Percentiles rank a stretch among this genome's conserved stretches.
phyloP scores from a whole-genome alignment of 2,797 vertebrate genomes.

The Galaxias olidus region DNA sequence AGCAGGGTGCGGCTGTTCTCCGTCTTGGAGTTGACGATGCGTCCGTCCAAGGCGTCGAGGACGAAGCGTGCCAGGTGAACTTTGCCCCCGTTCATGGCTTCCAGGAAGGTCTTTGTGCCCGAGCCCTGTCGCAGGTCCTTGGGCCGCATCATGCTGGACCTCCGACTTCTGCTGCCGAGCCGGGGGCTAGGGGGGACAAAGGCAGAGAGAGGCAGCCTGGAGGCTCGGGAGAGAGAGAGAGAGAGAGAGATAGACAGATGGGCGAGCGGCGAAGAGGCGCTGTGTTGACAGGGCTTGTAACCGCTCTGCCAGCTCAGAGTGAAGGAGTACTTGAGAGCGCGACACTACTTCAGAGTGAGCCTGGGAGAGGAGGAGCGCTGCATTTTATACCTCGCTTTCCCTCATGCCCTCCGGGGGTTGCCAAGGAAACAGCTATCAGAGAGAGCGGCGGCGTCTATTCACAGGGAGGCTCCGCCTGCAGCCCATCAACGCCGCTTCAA shows the following conservation, averaged over 20 bases:
- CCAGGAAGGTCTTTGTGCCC: constrained; percentile 88
- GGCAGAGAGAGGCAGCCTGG: constrained; percentile 31
- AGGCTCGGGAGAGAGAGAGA: constrained; percentile 23
- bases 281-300: constrained; percentile 53
- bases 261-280: constrained; percentile 43
- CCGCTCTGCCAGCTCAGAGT: too few species aligned
- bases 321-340: too few species aligned
- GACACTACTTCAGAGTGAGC: constrained; percentile 68
- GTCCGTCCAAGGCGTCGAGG: constrained; percentile 88
- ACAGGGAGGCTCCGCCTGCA: constrained; percentile 70
- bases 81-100: constrained; percentile 89
- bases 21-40: constrained; percentile 86
- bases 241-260: constrained; percentile 37
- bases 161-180: constrained; percentile 26
- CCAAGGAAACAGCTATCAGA: constrained; percentile 82
- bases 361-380: constrained; percentile 62
- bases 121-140: constrained; percentile 89
- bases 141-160: constrained; percentile 80
- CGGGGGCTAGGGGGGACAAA: constrained; percentile 13
- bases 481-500: constrained; percentile 73
- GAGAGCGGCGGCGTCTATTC: constrained; percentile 78
- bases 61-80: constrained; percentile 90
- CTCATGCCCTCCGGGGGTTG: constrained; percentile 77
- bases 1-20: constrained; percentile 87
- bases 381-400: constrained; percentile 80